Evolutionary conservation across 2,888 invertebrate species (phyloP), one percentile per base, ranked within the genome.

Genomic region (Stenurella melanura): DNA sequence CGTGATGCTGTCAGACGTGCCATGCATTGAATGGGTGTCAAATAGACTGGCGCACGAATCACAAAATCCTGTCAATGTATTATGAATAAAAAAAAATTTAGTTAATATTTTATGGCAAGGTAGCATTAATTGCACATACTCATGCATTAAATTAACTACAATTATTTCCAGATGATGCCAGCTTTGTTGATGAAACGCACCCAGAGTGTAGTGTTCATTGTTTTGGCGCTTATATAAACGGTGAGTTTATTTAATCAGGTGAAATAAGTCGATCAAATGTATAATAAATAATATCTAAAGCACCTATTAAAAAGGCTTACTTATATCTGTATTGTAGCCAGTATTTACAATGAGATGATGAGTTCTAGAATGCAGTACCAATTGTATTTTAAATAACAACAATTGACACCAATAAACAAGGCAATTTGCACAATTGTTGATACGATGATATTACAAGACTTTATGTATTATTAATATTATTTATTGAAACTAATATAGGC

Each of bases 321-420:
- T 64, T 64, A 38, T 58, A 64, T n/a, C n/a, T 26, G n/a, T 64
- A 54, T 19, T 34, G 17, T 38, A 19, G 21, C 63, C 61, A 26
- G 50, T 63, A 72, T 72, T 72, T 72, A 72, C 61, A 72, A 58
- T 70, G n/a, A 75, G 56, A 57, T 64, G 60, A 71, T 68, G 57
- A 58, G 67, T 70, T 76, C 70, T 70, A 66, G 73, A 74, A 74
- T 71, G 56, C 69, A 57, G 66, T 34, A 74, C 72, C 78, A 78
- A 78, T 78, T 78, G 78, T 78, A 78, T 73, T 82, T 82, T 81
- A 78, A 80, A 82, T 82, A 80, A 81, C 74, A 82, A 82, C 74
- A 82, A 82, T 82, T 82, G 82, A 82, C 82, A 80, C 81, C 76
- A 82, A 82, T 82, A 79, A 80, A 80, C 78, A 73, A 75, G 60